Base-by-base conservation (phyloP, 2,888 invertebrate genomes). In the Agrotis segetum region DNA sequence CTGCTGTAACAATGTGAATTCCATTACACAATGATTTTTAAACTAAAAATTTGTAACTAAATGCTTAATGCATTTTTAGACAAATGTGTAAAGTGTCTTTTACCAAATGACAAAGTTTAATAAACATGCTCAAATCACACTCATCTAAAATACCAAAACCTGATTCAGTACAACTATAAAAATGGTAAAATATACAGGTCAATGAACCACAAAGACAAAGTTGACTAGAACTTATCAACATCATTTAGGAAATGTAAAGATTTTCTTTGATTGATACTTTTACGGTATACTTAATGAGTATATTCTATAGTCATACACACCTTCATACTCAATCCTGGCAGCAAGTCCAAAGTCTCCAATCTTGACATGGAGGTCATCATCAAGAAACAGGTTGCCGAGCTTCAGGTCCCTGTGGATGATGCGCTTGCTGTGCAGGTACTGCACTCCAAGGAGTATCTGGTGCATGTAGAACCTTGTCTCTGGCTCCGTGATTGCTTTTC, bases 271-370 rank as follows among this genome's bases (percentile, higher is more conserved):
- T 34, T 24, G 24, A 24, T 24, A 24, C 24, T 24, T 24, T 24
- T 24, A 24, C 24, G 2, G 24, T 24, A 24, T 24, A 24, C 24
- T 24, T 24, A 24, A 24, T 24, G 2, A 24, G 24, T 2, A 24
- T 29, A 29, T 29, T 29, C 29, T 29, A 29, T 29, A 7, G 13
- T 14, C 2, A 53, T 19, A 71, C 60, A 67, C 97, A 88, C 99
- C 99, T 88, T 98, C 98, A 94, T 97, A 99, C 91, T 99, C 99
- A 83, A 99, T 97, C 88, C 97, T 97, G 16, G 99, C 99, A 17
- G 99, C 99, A 74, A 99, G 96, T 53, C 99, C 99, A 96, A 99
- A 99, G 94, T 99, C 99, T 70, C 99, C 99, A 82, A 99, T 99
- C 96, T 99, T 99, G 16, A 99, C 98, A 91, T 98, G 98, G 87